Percentiles rank a stretch among this genome's conserved stretches.
Conservation (phyloP, 2,797 vertebrate species). For the Protonibea diacanthus region DNA sequence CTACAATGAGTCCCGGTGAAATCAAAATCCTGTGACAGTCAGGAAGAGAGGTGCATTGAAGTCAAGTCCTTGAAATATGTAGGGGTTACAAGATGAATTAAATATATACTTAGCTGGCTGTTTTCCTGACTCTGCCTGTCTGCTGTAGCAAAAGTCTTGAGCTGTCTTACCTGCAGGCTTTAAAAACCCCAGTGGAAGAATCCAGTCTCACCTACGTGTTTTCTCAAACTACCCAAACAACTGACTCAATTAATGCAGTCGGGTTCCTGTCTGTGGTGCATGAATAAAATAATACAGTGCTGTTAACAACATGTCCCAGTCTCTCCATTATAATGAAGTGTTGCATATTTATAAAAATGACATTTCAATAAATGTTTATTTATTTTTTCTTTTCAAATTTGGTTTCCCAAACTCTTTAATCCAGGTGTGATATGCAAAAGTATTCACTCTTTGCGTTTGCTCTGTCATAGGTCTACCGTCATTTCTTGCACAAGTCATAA, state of each 20-base stretch:
- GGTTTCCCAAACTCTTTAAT: not conserved
- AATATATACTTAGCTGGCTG: constrained; percentile 14
- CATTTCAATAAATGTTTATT: not conserved
- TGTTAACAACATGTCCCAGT: not conserved
- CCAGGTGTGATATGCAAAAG: not conserved
- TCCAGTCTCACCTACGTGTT: not conserved
- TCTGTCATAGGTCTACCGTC: not conserved
- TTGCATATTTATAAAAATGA: not conserved
- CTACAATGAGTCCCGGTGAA: constrained; percentile 22
- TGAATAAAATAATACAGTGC: not conserved
- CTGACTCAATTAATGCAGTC: not conserved
- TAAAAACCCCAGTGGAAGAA: constrained; percentile 9
- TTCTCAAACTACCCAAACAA: not conserved
- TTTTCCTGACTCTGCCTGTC: not conserved
- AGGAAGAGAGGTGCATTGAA: constrained; percentile 38
- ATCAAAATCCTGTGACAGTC: constrained; percentile 37
- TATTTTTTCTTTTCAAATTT: too few species aligned
- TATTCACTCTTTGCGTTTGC: not conserved
- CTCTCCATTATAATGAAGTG: not conserved
- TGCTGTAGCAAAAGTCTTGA: not conserved
- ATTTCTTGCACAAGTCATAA: not conserved
- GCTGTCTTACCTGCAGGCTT: constrained; percentile 18
- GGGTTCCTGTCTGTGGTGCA: not conserved
- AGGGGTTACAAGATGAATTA: constrained; percentile 35
- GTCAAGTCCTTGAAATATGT: constrained; percentile 16